These are phyloP conservation scores for Luehdorfia chinensis DNA, from an alignment of 1,140 invertebrate species.

Conservation along the genomic window DNA sequence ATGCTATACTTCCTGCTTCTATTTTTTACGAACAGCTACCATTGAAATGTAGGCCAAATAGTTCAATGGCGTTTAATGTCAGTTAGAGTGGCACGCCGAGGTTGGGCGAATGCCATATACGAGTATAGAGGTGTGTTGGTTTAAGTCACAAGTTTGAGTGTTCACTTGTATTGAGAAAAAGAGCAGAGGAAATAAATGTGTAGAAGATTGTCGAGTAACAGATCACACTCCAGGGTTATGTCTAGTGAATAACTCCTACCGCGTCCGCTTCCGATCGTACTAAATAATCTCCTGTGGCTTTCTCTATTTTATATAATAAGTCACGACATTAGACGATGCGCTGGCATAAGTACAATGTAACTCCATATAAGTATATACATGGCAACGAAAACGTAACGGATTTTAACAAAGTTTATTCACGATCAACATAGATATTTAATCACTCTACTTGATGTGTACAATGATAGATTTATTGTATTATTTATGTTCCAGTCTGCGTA, in stretches of 20 bases:
- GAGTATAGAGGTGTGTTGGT: conserved; percentile 28
- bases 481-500: conserved; percentile 25
- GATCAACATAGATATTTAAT: background rate
- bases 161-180: conserved; percentile 14
- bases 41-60: conserved; percentile 34
- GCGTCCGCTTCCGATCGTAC: conserved; percentile 58
- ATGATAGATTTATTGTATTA: conserved; percentile 20
- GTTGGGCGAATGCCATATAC: conserved; percentile 47
- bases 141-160: conserved; percentile 2
- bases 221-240: conserved; percentile 50
- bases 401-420: background rate
- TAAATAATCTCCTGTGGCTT: conserved; percentile 39
- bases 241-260: conserved; percentile 40
- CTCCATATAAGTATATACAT: background rate
- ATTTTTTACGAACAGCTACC: conserved; percentile 15
- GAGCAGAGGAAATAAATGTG: conserved; percentile 25
- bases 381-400: background rate
- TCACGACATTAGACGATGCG: conserved; percentile 9
- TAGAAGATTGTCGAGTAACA: conserved; percentile 55
- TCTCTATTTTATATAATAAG: conserved; percentile 52
- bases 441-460: background rate
- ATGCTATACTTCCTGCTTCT: conserved; percentile 5
- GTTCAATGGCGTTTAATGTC: conserved; percentile 39
- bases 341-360: background rate
- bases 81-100: conserved; percentile 27